Evolutionary conservation across 2,888 invertebrate genomes (phyloP).

Genomic region (Elegia similella): DNA sequence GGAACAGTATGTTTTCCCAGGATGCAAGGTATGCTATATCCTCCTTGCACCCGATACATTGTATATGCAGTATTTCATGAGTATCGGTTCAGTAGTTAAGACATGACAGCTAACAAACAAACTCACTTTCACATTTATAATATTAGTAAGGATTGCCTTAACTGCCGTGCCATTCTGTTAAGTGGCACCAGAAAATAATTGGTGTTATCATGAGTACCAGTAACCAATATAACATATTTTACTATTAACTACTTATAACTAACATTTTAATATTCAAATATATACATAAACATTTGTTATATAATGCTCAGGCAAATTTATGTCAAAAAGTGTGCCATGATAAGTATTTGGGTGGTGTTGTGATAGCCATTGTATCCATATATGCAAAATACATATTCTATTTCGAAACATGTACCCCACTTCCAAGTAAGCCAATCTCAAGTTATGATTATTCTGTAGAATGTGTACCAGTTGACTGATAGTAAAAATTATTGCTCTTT

Average conservation of each 20-base stretch:
- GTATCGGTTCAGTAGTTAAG: too few species aligned
- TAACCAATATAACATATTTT: constrained; percentile 36
- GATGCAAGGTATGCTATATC: too few species aligned
- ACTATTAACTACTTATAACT: constrained; percentile 73
- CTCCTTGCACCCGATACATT: too few species aligned
- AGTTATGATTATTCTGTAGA: neutral
- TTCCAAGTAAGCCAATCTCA: neutral
- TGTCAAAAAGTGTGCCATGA: constrained; percentile 18
- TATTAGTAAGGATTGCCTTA: too few species aligned
- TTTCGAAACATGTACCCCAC: neutral
- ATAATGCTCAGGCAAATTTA: constrained; percentile 35
- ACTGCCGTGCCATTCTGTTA: neutral
- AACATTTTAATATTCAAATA: constrained; percentile 66
- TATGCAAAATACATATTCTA: too few species aligned
- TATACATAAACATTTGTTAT: constrained; percentile 65
- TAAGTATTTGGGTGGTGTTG: neutral
- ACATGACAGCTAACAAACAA: too few species aligned
- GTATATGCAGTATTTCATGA: too few species aligned
- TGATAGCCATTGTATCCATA: neutral
- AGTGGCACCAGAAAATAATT: constrained; percentile 1
- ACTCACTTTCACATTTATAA: too few species aligned
- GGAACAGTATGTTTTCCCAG: too few species aligned
- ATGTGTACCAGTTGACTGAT: neutral
- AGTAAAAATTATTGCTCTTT: neutral
- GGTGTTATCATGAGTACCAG: constrained; percentile 13